Base-by-base conservation (phyloP, 1,140 invertebrate genomes). In the Pomacea maculata region DNA sequence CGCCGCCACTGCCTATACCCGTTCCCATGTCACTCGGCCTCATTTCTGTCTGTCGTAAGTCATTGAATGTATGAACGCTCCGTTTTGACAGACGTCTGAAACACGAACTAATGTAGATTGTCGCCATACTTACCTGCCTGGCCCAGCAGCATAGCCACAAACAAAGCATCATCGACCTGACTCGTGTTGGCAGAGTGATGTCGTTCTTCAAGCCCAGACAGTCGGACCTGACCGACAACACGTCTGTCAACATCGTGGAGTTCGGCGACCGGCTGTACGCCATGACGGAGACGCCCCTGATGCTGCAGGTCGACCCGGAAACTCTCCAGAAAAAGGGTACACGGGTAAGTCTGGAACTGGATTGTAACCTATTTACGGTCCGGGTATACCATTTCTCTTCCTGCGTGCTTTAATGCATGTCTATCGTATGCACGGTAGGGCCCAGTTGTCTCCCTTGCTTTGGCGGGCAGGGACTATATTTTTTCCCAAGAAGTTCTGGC, bases 181-280 rank as follows among this genome's bases (percentile, higher is more conserved):
- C 11, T 55, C 63, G 61, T 76, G 55, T 75, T 1, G 6, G 17
- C 25, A 80, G 74, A 21, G 9, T 80, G 34, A 75, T 80, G 21
- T 76, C 80, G 34, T 67, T 71, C 29, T 81, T 77, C 67, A 57
- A 55, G 25, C 75, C 68, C 1, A 6, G 8, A 14, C 6, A 63
- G 55, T 6, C 14, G 7, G 34, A 34, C 14, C 15, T 14, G n/a
- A 83, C 80, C 1, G 82, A 85, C 76, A 85, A 85, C 78, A 83
- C 82, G 15, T 25, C 67, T 8, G 84, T 85, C 6, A 85, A 79
- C 64, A 75, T 85, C 52, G 80, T 83, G n/a, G 34, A 78, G 64
- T 64, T 74, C n/a, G 82, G 78, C 10, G 84, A 85, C 78, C n/a
- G 55, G 7, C 72, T 85, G 61, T 83, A 75, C 55, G 78, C 84